phyloP scores from a whole-genome alignment of 1,140 invertebrate species.

The Caenorhabditis remanei region DNA sequence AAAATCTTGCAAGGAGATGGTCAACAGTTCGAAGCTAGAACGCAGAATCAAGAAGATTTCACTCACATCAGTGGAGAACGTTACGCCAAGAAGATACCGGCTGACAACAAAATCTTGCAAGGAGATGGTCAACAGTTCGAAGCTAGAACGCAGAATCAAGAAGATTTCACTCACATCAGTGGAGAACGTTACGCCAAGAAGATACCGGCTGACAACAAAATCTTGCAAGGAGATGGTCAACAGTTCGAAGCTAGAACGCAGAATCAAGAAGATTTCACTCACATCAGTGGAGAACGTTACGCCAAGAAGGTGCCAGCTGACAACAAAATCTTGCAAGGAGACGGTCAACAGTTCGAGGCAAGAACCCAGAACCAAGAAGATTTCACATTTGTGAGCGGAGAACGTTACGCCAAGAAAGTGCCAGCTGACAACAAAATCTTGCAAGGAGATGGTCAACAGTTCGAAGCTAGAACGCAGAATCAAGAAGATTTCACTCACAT shows the following conservation, averaged over 20 bases:
- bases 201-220: constrained; percentile 6
- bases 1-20: constrained; percentile 23
- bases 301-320: constrained; percentile 18
- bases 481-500: constrained; percentile 54
- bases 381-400: constrained; percentile 23
- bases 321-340: constrained; percentile 16
- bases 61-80: constrained; percentile 42
- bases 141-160: constrained; percentile 53
- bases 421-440: constrained; percentile 15
- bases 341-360: constrained; percentile 10
- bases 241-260: constrained; percentile 45
- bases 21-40: constrained; percentile 14
- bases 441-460: too few species aligned
- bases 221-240: constrained; percentile 12
- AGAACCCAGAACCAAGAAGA: constrained; percentile 57
- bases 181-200: constrained; percentile 40
- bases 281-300: constrained; percentile 32
- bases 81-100: constrained; percentile 7
- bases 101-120: constrained; percentile 19
- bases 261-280: constrained; percentile 57
- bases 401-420: constrained; percentile 21
- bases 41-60: constrained; percentile 60
- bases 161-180: constrained; percentile 45
- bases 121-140: constrained; percentile 24
- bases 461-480: constrained; percentile 29